Evolutionary conservation across 23 tunicate species (phyloP).

Genomic region (Halocynthia aurantium): DNA sequence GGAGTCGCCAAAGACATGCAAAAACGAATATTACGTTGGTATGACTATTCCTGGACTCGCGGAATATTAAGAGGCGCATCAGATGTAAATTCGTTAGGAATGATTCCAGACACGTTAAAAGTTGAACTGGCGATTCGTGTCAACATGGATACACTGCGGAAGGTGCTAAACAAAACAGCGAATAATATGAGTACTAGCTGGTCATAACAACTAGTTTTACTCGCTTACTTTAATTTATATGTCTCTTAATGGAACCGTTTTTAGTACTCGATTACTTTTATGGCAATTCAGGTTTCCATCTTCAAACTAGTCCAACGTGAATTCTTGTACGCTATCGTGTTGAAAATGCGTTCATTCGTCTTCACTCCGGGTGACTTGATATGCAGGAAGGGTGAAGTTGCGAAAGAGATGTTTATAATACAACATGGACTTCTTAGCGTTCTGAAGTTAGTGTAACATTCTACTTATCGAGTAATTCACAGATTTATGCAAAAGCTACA

Average conservation of each 20-base stretch:
- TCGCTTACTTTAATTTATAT: no score
- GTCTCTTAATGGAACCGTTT: no score
- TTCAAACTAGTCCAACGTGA: conserved; percentile 89
- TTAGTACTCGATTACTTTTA: no score
- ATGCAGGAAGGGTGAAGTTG: conserved; percentile 87
- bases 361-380: conserved; percentile 84
- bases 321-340: conserved; percentile 72
- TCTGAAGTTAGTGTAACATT: conserved; percentile 38
- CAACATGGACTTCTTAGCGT: conserved; percentile 86
- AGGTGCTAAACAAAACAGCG: conserved; percentile 24
- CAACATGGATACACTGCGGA: conserved; percentile 68
- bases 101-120: conserved; percentile 88
- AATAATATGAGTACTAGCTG: not conserved
- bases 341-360: conserved; percentile 78
- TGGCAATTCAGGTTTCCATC: conserved; percentile 60
- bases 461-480: no score
- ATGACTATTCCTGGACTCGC: conserved; percentile 81
- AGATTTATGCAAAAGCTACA: no score
- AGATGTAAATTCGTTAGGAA: conserved; percentile 75
- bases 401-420: conserved; percentile 82
- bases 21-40: conserved; percentile 81
- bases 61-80: conserved; percentile 61
- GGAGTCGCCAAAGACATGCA: conserved; percentile 71
- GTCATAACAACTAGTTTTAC: not conserved
- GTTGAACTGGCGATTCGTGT: conserved; percentile 86